A percentile compares a stretch with the other conserved stretches of the same genome.
phyloP scores from a whole-genome alignment of 2,888 invertebrate genomes.

The Apotomis turbidana region DNA sequence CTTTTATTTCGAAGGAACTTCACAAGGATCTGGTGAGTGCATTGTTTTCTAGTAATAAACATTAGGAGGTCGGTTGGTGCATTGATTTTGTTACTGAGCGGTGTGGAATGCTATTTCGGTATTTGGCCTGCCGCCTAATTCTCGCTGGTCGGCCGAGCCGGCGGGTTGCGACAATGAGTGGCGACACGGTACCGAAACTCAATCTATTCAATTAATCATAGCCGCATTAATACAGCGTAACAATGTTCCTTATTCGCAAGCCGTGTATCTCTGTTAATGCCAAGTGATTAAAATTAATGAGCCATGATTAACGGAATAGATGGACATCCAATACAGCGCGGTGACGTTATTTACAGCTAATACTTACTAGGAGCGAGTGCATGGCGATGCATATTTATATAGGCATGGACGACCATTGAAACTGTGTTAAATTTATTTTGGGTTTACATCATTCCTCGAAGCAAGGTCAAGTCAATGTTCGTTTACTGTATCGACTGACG shows the following conservation, averaged over 20 bases:
- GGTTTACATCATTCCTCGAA: constrained; percentile 27
- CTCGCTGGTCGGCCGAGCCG: constrained; percentile 58
- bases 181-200: constrained; percentile 31
- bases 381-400: constrained; percentile 12
- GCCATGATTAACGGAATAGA: constrained; percentile 16
- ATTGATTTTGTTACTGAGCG: constrained; percentile 75
- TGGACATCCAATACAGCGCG: constrained; percentile 9
- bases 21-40: constrained; percentile 96
- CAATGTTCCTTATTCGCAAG: constrained; percentile 30
- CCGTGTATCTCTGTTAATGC: constrained; percentile 15
- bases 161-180: constrained; percentile 65
- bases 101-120: constrained; percentile 79
- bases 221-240: constrained; percentile 27
- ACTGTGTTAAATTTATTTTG: constrained; percentile 29
- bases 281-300: constrained; percentile 27
- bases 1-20: constrained; percentile 95
- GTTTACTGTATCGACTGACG: constrained; percentile 27
- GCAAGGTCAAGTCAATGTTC: constrained; percentile 32
- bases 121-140: constrained; percentile 82
- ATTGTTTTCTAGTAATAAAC: constrained; percentile 42
- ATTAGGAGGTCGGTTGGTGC: constrained; percentile 70
- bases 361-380: constrained; percentile 4
- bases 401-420: constrained; percentile 4
- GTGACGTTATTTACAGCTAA: constrained; percentile 10
- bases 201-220: constrained; percentile 38